Percentiles rank a stretch among this genome's conserved stretches.
phyloP scores from a whole-genome alignment of 1,140 invertebrate genomes.

The Copidosoma floridanum region DNA sequence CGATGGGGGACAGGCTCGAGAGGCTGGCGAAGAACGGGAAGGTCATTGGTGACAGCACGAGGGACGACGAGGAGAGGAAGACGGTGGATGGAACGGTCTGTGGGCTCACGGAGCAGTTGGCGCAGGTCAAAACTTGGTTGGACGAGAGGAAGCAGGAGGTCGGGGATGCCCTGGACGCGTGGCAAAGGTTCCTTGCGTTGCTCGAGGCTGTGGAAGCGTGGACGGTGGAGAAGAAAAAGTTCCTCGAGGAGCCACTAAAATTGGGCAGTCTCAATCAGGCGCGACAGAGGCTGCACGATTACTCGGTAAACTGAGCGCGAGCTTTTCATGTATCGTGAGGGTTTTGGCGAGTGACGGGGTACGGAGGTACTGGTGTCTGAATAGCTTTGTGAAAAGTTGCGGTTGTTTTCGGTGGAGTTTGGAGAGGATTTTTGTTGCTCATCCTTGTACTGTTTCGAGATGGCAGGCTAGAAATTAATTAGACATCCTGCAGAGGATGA shows the following conservation, averaged over 20 bases:
- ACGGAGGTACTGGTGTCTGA: no score
- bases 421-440: no score
- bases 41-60: slow-evolving; percentile 74
- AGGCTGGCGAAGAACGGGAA: slow-evolving; percentile 74
- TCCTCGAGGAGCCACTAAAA: slow-evolving; percentile 74
- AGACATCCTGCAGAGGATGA: no score
- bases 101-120: slow-evolving; percentile 74
- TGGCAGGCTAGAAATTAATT: no score
- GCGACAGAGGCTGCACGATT: slow-evolving; percentile 82
- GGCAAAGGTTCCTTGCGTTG: slow-evolving; percentile 80
- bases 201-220: slow-evolving; percentile 79
- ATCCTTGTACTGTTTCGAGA: no score
- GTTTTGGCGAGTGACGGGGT: not conserved
- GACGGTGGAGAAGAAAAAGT: slow-evolving; percentile 77
- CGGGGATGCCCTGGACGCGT: slow-evolving; percentile 83
- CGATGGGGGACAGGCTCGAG: slow-evolving; percentile 74
- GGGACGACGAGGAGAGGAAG: slow-evolving; percentile 74
- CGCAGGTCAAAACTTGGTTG: slow-evolving; percentile 71
- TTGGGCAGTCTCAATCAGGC: slow-evolving; percentile 76
- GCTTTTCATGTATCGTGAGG: not conserved
- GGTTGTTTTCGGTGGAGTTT: no score
- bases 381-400: no score
- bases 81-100: slow-evolving; percentile 73
- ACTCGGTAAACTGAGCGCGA: slow-evolving; percentile 72
- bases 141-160: slow-evolving; percentile 82